Evolutionary conservation across 2,797 vertebrate species (phyloP).

Genomic region (Mus spretus): DNA sequence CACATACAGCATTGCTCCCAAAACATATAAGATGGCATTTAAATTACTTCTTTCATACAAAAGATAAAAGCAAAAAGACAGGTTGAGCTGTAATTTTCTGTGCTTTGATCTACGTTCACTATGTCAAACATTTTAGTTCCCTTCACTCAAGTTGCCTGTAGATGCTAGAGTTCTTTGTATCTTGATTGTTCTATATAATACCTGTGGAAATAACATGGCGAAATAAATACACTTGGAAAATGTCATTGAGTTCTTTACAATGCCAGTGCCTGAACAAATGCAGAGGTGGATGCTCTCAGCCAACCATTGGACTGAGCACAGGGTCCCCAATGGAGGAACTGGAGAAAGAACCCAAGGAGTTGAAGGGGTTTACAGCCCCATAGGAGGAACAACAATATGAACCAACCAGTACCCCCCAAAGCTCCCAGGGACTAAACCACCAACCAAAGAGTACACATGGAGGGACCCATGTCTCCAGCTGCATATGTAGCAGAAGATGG

Average conservation of each 20-base stretch:
- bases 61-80: slow-evolving; percentile 41
- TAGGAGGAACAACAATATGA: too few species aligned
- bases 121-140: neutral
- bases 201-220: neutral
- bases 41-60: slow-evolving; percentile 36
- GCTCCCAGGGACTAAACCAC: too few species aligned
- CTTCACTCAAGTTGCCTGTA: slow-evolving; percentile 1
- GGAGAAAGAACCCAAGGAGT: too few species aligned
- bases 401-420: too few species aligned
- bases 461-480: too few species aligned
- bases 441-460: too few species aligned
- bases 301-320: too few species aligned
- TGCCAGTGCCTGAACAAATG: too few species aligned
- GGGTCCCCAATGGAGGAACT: too few species aligned
- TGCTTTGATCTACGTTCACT: slow-evolving; percentile 28
- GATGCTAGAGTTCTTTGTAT: neutral
- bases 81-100: neutral
- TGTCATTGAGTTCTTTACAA: neutral
- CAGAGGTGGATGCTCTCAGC: too few species aligned
- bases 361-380: too few species aligned
- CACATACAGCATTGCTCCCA: neutral
- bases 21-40: slow-evolving; percentile 11
- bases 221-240: neutral
- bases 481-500: too few species aligned
- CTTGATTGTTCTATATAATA: slow-evolving; percentile 26